Evolutionary conservation across 2,113 vertebrate species (phyloP).

Genomic region (Scopus umbretta): DNA sequence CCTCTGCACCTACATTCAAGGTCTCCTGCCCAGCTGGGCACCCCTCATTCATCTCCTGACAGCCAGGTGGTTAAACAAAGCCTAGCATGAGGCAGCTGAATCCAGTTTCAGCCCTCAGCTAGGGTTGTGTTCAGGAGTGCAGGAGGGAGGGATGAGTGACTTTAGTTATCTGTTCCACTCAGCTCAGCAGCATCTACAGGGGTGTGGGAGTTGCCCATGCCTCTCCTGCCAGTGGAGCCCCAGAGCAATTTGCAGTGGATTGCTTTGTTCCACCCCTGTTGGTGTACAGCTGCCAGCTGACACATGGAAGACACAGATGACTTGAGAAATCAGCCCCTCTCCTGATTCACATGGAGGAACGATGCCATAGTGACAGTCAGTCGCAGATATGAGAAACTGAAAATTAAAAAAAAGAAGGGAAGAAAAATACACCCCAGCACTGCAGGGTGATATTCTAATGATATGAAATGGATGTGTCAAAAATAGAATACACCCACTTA

Average conservation of each 20-base stretch:
- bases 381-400: not conserved
- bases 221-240: not conserved
- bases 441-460: constrained; percentile 30
- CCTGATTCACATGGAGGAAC: not conserved
- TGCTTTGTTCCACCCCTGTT: not conserved
- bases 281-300: not conserved
- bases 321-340: not conserved
- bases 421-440: not conserved
- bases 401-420: not conserved
- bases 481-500: constrained; percentile 56
- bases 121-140: not conserved
- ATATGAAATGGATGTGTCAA: constrained; percentile 35
- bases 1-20: rapidly evolving
- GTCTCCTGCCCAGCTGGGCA: rapidly evolving
- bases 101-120: not conserved
- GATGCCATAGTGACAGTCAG: not conserved
- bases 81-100: rapidly evolving
- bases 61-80: not conserved
- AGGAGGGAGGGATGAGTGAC: not conserved
- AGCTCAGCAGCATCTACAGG: not conserved
- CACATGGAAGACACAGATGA: not conserved
- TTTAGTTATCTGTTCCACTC: not conserved
- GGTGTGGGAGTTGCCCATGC: not conserved
- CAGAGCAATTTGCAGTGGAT: not conserved
- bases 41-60: not conserved